A percentile compares a stretch with the other conserved stretches of the same genome.
These are phyloP conservation scores for Leptopilina syphax DNA, from an alignment of 2,888 invertebrate species.

Conservation along the genomic window DNA sequence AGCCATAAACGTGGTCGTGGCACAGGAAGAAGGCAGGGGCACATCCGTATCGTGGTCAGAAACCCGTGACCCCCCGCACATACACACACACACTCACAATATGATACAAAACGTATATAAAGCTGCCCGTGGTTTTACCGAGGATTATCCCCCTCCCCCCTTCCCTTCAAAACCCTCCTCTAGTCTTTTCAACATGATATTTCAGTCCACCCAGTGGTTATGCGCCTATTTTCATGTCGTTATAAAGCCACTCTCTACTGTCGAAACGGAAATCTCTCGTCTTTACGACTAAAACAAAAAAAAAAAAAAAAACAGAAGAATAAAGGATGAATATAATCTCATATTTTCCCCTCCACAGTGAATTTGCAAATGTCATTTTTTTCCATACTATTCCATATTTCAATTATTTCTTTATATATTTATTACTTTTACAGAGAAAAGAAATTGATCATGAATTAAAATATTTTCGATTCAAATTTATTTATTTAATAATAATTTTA, in stretches of 20 bases:
- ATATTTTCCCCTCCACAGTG: not conserved
- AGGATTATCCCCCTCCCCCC: slow-evolving; percentile 68
- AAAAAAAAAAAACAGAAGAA: not conserved
- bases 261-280: slow-evolving; percentile 39
- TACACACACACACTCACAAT: slow-evolving; percentile 44
- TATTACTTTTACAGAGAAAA: no score
- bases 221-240: slow-evolving; percentile 31
- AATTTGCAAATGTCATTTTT: slow-evolving; percentile 1
- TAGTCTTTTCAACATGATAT: slow-evolving; percentile 52
- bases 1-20: slow-evolving; percentile 68
- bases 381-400: not conserved
- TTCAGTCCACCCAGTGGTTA: slow-evolving; percentile 47
- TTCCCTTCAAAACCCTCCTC: slow-evolving; percentile 55
- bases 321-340: not conserved
- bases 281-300: slow-evolving; percentile 22
- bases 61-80: slow-evolving; percentile 74
- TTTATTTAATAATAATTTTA: no score
- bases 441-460: no score
- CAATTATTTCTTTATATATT: not conserved
- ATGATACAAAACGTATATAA: slow-evolving; percentile 25
- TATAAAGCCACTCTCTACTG: slow-evolving; percentile 30
- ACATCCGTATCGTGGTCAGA: slow-evolving; percentile 77
- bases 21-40: slow-evolving; percentile 77
- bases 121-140: slow-evolving; percentile 67
- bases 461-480: no score